phyloP scores from a whole-genome alignment of 2,797 vertebrate species.

The Pyrocephalus nanus region DNA sequence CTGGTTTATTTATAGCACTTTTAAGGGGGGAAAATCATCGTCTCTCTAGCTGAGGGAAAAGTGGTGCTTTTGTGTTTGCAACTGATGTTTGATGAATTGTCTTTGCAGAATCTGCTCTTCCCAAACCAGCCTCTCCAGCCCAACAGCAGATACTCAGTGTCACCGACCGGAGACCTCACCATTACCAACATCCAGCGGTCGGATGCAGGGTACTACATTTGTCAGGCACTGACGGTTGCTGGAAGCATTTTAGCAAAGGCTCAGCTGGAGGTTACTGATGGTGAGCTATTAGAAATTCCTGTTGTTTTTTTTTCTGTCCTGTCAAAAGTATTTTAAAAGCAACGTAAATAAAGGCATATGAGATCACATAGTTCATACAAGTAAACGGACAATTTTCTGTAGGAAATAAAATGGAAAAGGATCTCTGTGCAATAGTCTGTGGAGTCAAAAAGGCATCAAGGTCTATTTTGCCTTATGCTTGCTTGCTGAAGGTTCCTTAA shows the following conservation, averaged over 20 bases:
- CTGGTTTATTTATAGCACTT: conserved; percentile 1
- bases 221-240: conserved; percentile 96
- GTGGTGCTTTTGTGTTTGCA: not conserved
- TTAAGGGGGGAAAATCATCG: not conserved
- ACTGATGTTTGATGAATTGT: conserved; percentile 51
- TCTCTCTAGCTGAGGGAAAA: not conserved
- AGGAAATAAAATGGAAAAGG: not conserved
- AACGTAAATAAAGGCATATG: not conserved
- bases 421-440: not conserved
- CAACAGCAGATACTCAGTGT: conserved; percentile 93
- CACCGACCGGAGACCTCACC: conserved; percentile 91
- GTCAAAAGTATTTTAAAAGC: not conserved
- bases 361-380: not conserved
- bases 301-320: not conserved
- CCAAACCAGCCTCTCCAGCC: conserved; percentile 97
- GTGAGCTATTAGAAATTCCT: conserved; percentile 77
- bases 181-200: conserved; percentile 92
- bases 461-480: not conserved
- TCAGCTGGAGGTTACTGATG: conserved; percentile 98
- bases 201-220: conserved; percentile 97
- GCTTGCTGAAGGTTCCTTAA: not conserved
- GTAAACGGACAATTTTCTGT: not conserved
- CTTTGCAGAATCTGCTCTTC: conserved; percentile 92
- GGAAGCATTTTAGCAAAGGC: conserved; percentile 99
- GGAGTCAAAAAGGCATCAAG: not conserved